Base-by-base conservation (phyloP, 2,888 invertebrate genomes). In the Rapana venosa region DNA sequence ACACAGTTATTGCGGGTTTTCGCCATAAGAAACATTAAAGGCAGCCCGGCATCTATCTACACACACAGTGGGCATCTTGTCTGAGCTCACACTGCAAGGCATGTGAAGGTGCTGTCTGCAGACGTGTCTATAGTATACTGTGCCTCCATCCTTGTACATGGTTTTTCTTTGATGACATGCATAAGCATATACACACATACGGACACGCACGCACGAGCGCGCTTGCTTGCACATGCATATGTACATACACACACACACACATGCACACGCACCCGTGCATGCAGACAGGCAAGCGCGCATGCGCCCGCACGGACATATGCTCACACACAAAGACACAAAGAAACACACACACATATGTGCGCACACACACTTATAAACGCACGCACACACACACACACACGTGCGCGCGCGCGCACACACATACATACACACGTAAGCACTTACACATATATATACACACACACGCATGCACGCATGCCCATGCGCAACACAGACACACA, bases 401-500 rank as follows among this genome's bases (percentile, higher is more conserved):
- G 32, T 32, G 32, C 32, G 17, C 77, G 32, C 77, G 17, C 77
- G 1, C 77, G 17, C 35, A 20, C 77, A 17, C 77, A 32, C 77
- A 35, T 32, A 79, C 35, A 79, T 1, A 17, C 35, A 79, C 32
- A 32, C 77, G 2, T 32, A 79, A 17, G 17, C 35, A 79, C 2
- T 15, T 32, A 32, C 77, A 32, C 77, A 79, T 17, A 32, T 32
- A 8, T 32, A 1, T 17, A 32, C 77, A 32, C 77, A 79, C 35
- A 47, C n/a, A 2, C 84, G 47, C 56, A 84, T 26, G 47, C 56
- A 84, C 56, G 47, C 56, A 81, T 56, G 79, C 58, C 56, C 47
- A 56, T 8, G 47, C 77, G 56, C 58, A n/a, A 79, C 56, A 81
- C 30, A 79, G 56, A 88, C 56, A 84, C 84, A 47, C 47, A 84